A percentile compares a stretch with the other conserved stretches of the same genome.
Conservation (phyloP, 2,113 vertebrate genomes). For the Dermatemys mawii region DNA sequence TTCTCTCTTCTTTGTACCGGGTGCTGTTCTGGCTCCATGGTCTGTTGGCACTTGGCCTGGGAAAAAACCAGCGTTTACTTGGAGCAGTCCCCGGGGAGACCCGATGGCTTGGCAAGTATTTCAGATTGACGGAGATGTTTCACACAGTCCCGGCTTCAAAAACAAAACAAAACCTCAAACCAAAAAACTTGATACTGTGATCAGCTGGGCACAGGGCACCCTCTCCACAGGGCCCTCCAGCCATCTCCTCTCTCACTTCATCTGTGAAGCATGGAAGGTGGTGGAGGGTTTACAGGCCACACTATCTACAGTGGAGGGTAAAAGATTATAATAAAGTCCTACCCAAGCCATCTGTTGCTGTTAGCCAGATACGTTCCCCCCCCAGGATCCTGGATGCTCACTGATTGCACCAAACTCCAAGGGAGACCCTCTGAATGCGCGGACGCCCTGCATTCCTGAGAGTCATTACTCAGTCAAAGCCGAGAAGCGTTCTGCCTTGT, state of each 20-base stretch:
- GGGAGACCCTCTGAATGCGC: not conserved
- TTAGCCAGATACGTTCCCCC: not conserved
- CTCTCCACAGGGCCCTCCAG: not conserved
- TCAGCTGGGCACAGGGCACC: not conserved
- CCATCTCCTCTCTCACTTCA: not conserved
- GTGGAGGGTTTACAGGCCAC: not conserved
- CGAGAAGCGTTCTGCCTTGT: rapidly evolving
- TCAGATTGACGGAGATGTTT: not conserved
- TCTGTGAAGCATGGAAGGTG: not conserved
- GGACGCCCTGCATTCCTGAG: not conserved
- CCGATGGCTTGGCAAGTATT: not conserved
- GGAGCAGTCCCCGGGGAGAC: not conserved
- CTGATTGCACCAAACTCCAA: not conserved
- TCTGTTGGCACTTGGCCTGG: not conserved
- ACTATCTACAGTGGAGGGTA: not conserved
- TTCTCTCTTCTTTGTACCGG: not conserved
- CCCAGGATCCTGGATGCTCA: not conserved
- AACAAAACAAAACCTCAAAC: not conserved
- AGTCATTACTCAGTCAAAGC: not conserved
- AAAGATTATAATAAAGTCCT: not conserved
- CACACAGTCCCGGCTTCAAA: not conserved
- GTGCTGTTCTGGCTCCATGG: not conserved
- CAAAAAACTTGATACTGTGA: too few species aligned
- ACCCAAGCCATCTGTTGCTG: not conserved
- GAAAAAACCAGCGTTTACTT: not conserved